Evolutionary conservation across 2,888 invertebrate species (phyloP).

Genomic region (Atherix ibis): DNA sequence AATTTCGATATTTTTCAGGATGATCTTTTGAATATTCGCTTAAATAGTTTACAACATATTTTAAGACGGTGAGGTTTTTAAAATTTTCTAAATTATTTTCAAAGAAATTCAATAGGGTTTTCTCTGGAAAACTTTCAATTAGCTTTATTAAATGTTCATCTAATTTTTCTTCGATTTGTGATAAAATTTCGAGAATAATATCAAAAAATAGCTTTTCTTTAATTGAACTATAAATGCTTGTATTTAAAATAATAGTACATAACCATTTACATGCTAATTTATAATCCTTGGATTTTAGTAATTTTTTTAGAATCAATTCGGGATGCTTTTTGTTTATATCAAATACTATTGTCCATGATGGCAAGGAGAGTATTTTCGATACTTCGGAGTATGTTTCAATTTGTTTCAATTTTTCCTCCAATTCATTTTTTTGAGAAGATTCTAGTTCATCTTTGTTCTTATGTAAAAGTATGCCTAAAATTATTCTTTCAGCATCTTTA

Average conservation of each 20-base stretch:
- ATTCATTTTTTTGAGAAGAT: conserved; percentile 19
- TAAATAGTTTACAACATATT: conserved; percentile 48
- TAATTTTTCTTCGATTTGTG: conserved; percentile 18
- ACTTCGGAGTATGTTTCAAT: conserved; percentile 49
- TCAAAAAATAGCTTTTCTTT: conserved; percentile 18
- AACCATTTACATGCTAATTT: conserved; percentile 55
- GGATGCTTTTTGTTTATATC: conserved; percentile 27
- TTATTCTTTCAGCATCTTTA: conserved; percentile 22
- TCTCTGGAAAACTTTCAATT: conserved; percentile 40
- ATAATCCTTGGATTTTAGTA: conserved; percentile 20
- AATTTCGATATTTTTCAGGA: conserved; percentile 33
- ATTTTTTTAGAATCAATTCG: conserved; percentile 22
- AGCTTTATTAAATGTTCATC: conserved; percentile 36
- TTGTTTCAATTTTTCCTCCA: conserved; percentile 42
- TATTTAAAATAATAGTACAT: conserved; percentile 42
- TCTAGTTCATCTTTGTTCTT: conserved; percentile 32
- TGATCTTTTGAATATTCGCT: conserved; percentile 24
- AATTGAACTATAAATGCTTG: conserved; percentile 11
- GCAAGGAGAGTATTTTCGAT: conserved; percentile 37
- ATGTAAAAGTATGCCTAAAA: conserved; percentile 34
- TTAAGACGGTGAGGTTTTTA: conserved; percentile 43
- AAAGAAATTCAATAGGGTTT: conserved; percentile 44
- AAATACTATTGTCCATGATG: conserved; percentile 45
- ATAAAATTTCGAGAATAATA: conserved; percentile 19
- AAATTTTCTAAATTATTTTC: conserved; percentile 46